phyloP scores from a whole-genome alignment of 2,888 invertebrate species.

The Schizaphis graminum region DNA sequence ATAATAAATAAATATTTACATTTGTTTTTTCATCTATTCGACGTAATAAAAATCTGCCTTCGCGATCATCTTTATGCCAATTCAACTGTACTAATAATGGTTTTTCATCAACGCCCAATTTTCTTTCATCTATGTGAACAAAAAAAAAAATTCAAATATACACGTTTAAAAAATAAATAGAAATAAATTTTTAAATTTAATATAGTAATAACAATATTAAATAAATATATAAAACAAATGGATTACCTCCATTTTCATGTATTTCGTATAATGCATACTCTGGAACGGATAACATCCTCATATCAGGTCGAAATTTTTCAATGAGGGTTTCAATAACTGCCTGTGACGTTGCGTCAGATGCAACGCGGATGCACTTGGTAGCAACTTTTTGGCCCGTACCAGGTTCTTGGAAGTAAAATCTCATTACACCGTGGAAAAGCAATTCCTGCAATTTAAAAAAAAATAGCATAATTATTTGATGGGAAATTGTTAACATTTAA shows the following conservation, averaged over 20 bases:
- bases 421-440: conserved; percentile 99
- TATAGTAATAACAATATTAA: not conserved
- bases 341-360: conserved; percentile 94
- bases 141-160: conserved; percentile 43
- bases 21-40: conserved; percentile 88
- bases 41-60: conserved; percentile 95
- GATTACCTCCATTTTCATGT: conserved; percentile 79
- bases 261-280: conserved; percentile 80
- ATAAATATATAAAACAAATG: not conserved
- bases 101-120: conserved; percentile 91
- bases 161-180: not conserved
- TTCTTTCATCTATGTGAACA: conserved; percentile 82
- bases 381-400: conserved; percentile 98
- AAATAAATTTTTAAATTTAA: not conserved
- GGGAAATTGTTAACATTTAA: conserved; percentile 27
- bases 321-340: conserved; percentile 97
- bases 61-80: conserved; percentile 99
- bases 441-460: conserved; percentile 80
- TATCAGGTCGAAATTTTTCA: conserved; percentile 99
- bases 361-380: conserved; percentile 98
- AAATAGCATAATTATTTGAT: not conserved
- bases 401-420: conserved; percentile 99
- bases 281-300: conserved; percentile 89
- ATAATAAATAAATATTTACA: conserved; percentile 71
- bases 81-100: conserved; percentile 97